Conservation (phyloP, 2,113 vertebrate species). For the Amazona vittata region DNA sequence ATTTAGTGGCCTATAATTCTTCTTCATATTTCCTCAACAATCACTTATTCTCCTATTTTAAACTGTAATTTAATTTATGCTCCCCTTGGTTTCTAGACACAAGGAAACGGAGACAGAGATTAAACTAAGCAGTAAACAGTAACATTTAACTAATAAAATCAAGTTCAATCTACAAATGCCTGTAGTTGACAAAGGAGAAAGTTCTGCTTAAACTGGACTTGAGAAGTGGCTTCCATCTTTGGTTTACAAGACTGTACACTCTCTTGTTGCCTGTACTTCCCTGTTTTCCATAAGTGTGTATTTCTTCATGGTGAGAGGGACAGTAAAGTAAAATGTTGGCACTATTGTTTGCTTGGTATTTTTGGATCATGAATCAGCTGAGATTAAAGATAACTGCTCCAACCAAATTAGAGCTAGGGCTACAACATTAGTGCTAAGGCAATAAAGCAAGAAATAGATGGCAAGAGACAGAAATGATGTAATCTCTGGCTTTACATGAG, state of each 20-base stretch:
- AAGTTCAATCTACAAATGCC: background rate
- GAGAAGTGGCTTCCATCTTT: background rate
- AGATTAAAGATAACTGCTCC: background rate
- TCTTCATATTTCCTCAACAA: background rate
- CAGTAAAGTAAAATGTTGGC: background rate
- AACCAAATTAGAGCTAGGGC: background rate
- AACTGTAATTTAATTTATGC: background rate
- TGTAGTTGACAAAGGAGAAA: background rate
- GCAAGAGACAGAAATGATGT: background rate
- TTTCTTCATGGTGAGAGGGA: background rate
- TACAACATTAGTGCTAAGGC: background rate
- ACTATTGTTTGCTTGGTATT: background rate
- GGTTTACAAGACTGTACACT: background rate
- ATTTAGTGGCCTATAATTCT: constrained; percentile 43
- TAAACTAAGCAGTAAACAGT: background rate
- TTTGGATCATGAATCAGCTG: background rate
- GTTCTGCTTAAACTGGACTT: background rate
- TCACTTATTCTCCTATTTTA: background rate
- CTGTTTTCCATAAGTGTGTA: background rate
- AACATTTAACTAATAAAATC: background rate
- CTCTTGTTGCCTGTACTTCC: background rate
- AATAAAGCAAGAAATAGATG: background rate
- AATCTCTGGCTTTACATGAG: background rate
- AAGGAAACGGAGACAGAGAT: background rate
- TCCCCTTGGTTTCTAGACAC: background rate